Evolutionary conservation across 2,888 invertebrate species (phyloP).

Genomic region (Lagria hirta): DNA sequence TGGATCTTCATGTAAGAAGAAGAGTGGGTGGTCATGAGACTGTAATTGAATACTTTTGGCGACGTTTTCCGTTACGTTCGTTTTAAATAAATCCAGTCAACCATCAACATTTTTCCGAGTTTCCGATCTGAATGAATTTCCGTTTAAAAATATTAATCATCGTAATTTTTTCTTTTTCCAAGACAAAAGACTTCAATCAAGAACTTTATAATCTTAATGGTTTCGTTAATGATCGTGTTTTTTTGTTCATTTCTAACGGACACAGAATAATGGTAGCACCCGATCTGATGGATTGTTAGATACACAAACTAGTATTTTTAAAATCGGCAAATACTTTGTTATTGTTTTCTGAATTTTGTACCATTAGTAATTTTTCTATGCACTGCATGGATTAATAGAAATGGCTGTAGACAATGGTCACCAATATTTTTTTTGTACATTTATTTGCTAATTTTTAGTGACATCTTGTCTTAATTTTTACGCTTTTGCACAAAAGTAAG

Average conservation of each 20-base stretch:
- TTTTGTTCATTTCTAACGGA: constrained; percentile 9
- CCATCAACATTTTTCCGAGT: constrained; percentile 1
- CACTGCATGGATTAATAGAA: too few species aligned
- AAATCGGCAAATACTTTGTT: too few species aligned
- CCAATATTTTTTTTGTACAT: too few species aligned
- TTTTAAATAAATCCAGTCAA: too few species aligned
- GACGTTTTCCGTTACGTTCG: too few species aligned
- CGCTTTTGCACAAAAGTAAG: too few species aligned
- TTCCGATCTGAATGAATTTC: constrained; percentile 8
- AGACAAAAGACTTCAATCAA: constrained; percentile 17
- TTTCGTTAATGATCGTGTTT: constrained; percentile 17
- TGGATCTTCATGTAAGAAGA: constrained; percentile 7
- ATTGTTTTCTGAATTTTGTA: too few species aligned
- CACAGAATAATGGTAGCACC: constrained; percentile 7
- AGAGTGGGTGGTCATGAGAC: constrained; percentile 11
- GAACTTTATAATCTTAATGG: constrained; percentile 19
- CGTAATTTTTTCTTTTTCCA: constrained; percentile 11
- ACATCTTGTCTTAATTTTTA: too few species aligned
- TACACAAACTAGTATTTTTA: constrained; percentile 19
- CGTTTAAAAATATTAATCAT: constrained; percentile 13
- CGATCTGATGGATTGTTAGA: constrained; percentile 25
- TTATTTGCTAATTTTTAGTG: too few species aligned
- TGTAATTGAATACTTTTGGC: constrained; percentile 7
- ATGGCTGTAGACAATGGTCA: too few species aligned
- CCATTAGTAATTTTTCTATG: too few species aligned